These are phyloP conservation scores for Lepisosteus oculatus DNA, from an alignment of 2,113 vertebrate species.

Conservation along the genomic window DNA sequence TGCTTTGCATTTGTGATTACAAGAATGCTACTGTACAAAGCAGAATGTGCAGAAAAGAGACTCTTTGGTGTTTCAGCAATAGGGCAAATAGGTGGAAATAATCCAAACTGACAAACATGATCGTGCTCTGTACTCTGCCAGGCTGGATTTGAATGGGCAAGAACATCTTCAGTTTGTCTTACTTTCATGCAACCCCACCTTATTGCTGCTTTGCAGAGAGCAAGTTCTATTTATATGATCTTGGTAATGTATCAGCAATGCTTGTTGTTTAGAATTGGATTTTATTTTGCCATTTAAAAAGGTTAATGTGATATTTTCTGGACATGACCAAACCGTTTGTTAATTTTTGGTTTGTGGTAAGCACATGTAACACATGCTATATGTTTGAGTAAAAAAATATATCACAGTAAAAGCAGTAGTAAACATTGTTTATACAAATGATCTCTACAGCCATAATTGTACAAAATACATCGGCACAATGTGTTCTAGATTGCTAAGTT, in stretches of 20 bases:
- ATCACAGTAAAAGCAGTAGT: too few relatives aligned
- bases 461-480: too few relatives aligned
- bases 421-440: too few relatives aligned
- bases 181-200: constrained; percentile 48
- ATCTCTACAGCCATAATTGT: too few relatives aligned
- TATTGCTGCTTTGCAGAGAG: constrained; percentile 33
- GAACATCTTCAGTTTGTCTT: constrained; percentile 18
- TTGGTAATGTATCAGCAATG: constrained; percentile 58
- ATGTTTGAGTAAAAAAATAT: too few relatives aligned
- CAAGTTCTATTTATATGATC: constrained; percentile 51
- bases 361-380: too few relatives aligned
- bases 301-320: constrained; percentile 27
- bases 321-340: neutral
- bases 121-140: constrained; percentile 42
- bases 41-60: too few relatives aligned
- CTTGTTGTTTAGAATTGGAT: constrained; percentile 22
- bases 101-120: constrained; percentile 54
- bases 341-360: too few relatives aligned
- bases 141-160: constrained; percentile 46
- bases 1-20: too few relatives aligned
- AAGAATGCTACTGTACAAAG: too few relatives aligned
- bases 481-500: too few relatives aligned
- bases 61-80: constrained; percentile 28
- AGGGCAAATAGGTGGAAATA: constrained; percentile 45
- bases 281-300: constrained; percentile 26